phyloP scores from a whole-genome alignment of 2,797 vertebrate genomes.

The Babyrousa celebensis region DNA sequence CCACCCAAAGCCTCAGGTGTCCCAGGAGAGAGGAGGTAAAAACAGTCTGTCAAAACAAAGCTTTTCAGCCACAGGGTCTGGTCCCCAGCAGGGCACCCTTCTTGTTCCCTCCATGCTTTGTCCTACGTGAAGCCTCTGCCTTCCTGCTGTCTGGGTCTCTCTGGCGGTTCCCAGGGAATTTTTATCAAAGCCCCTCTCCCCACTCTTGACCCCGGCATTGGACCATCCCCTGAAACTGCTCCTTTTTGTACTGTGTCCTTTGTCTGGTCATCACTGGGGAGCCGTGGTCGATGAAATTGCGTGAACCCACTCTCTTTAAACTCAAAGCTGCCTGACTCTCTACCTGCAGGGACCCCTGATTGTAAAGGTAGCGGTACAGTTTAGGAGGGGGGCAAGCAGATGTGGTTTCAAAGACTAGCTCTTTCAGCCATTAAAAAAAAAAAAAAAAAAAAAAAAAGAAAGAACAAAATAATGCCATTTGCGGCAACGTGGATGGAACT shows the following conservation, averaged over 20 bases:
- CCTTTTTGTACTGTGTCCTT: neutral
- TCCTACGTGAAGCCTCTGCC: fast-evolving
- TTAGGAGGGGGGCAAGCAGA: neutral
- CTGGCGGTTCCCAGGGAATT: neutral
- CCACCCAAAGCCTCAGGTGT: constrained; percentile 83
- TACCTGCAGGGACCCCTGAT: neutral
- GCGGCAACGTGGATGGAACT: too few species aligned
- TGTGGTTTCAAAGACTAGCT: neutral
- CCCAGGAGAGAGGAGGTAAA: constrained; percentile 71
- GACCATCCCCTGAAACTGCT: neutral
- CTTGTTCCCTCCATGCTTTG: fast-evolving
- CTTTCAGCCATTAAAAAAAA: neutral
- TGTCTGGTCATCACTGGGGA: neutral
- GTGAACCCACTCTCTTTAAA: neutral
- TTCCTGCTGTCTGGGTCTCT: neutral
- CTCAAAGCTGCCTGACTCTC: neutral
- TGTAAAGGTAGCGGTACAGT: neutral
- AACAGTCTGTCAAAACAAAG: neutral
- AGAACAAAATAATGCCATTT: too few species aligned
- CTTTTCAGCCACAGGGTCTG: neutral
- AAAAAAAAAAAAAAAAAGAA: too few species aligned
- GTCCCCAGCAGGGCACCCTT: fast-evolving
- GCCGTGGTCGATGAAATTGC: fast-evolving
- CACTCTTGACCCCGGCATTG: too few species aligned
- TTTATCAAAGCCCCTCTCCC: neutral